Evolutionary conservation across 2,888 invertebrate genomes (phyloP).

Genomic region (Plusia festucae): DNA sequence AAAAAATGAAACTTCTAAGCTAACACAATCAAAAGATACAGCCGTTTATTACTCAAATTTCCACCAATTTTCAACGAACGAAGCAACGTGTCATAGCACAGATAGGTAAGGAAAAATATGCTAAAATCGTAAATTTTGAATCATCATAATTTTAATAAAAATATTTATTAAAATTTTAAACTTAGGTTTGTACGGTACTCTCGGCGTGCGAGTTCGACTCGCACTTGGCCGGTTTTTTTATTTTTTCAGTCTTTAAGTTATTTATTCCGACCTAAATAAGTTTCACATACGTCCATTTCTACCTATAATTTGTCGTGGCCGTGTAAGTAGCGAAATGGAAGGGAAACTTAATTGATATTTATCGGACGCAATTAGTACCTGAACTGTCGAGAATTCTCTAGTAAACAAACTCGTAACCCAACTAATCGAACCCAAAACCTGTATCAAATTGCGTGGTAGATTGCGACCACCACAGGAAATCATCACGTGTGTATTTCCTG

Average conservation of each 20-base stretch:
- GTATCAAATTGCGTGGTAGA: not conserved
- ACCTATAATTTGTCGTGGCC: not conserved
- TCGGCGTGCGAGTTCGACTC: too few relatives aligned
- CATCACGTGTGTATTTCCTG: conserved; percentile 1
- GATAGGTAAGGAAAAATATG: too few relatives aligned
- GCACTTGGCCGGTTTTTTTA: too few relatives aligned
- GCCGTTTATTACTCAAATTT: too few relatives aligned
- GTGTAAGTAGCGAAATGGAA: conserved; percentile 1
- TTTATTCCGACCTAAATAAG: not conserved
- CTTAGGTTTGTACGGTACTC: too few relatives aligned
- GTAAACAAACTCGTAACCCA: conserved; percentile 6
- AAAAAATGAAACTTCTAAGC: too few relatives aligned
- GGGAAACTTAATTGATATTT: conserved; percentile 6
- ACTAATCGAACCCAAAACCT: not conserved
- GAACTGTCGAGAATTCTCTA: not conserved
- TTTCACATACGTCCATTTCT: not conserved
- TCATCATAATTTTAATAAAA: too few relatives aligned
- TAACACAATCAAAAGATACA: too few relatives aligned
- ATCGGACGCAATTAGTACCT: conserved; percentile 2
- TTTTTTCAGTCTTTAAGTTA: not conserved
- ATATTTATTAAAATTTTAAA: too few relatives aligned
- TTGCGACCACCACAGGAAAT: conserved; percentile 5
- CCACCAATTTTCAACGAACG: too few relatives aligned
- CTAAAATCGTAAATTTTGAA: too few relatives aligned
- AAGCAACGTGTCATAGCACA: too few relatives aligned